These are phyloP conservation scores for Euclidia mi DNA, from an alignment of 2,888 invertebrate genomes.

Conservation along the genomic window DNA sequence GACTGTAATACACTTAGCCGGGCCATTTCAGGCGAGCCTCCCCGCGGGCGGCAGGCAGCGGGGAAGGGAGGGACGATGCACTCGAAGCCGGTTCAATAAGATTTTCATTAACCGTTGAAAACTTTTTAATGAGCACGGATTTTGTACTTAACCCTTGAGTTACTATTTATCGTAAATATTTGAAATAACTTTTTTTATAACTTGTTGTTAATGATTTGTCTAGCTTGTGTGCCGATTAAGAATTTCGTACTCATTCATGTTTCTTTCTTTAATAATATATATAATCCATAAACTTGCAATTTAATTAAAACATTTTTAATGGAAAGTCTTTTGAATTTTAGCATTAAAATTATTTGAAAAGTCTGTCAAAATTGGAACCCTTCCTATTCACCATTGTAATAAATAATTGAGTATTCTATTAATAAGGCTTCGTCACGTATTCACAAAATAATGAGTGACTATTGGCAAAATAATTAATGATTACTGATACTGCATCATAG, in stretches of 20 bases:
- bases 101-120: constrained; percentile 89
- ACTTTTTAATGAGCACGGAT: constrained; percentile 86
- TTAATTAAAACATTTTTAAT: too few relatives aligned
- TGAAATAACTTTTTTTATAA: constrained; percentile 7
- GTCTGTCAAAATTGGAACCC: too few relatives aligned
- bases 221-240: not conserved
- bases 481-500: too few relatives aligned
- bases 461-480: too few relatives aligned
- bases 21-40: constrained; percentile 79
- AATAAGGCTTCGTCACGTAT: too few relatives aligned
- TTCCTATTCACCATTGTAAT: too few relatives aligned
- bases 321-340: too few relatives aligned
- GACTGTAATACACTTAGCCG: constrained; percentile 88
- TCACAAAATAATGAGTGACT: too few relatives aligned
- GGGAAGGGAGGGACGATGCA: constrained; percentile 65
- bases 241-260: not conserved
- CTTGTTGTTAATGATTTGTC: not conserved
- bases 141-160: constrained; percentile 73
- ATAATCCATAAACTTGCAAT: too few relatives aligned
- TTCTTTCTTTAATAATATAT: too few relatives aligned
- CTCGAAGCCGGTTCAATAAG: constrained; percentile 84
- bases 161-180: constrained; percentile 50
- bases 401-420: too few relatives aligned
- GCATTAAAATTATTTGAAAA: too few relatives aligned
- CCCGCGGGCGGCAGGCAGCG: constrained; percentile 41